Evolutionary conservation across 2,888 invertebrate genomes (phyloP).

Genomic region (Trissonchulus latispiculum): DNA sequence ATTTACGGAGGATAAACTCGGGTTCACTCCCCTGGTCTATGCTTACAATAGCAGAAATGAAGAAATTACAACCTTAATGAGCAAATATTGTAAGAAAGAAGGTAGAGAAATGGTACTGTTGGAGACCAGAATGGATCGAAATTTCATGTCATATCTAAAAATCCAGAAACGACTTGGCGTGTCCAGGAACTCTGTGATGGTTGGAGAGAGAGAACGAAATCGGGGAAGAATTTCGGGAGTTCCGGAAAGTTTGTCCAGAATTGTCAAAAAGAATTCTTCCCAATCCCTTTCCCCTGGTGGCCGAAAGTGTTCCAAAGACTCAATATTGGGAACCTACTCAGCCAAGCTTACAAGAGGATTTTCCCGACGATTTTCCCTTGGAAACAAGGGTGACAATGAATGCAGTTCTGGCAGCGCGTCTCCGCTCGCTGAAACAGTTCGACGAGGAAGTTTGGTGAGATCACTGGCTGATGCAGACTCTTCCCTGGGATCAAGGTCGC

Average conservation of each 20-base stretch:
- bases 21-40: constrained; percentile 20
- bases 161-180: constrained; percentile 16
- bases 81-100: not conserved
- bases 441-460: not conserved
- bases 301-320: not conserved
- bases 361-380: not conserved
- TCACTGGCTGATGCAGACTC: not conserved
- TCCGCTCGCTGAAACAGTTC: not conserved
- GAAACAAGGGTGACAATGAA: not conserved
- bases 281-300: not conserved
- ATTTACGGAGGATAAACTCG: constrained; percentile 9
- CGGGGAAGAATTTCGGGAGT: not conserved
- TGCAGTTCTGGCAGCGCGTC: not conserved
- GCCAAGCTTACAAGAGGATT: not conserved
- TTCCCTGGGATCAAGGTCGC: not conserved
- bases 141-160: constrained; percentile 17
- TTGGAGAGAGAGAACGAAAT: not conserved
- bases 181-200: not conserved
- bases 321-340: not conserved
- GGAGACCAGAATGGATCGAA: constrained; percentile 1
- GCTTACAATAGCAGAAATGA: constrained; percentile 6
- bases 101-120: constrained; percentile 9
- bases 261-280: not conserved
- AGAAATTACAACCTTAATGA: not conserved
- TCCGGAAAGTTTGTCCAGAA: not conserved